Conservation (phyloP, 2,113 vertebrate species). For the Phoenicopterus ruber region DNA sequence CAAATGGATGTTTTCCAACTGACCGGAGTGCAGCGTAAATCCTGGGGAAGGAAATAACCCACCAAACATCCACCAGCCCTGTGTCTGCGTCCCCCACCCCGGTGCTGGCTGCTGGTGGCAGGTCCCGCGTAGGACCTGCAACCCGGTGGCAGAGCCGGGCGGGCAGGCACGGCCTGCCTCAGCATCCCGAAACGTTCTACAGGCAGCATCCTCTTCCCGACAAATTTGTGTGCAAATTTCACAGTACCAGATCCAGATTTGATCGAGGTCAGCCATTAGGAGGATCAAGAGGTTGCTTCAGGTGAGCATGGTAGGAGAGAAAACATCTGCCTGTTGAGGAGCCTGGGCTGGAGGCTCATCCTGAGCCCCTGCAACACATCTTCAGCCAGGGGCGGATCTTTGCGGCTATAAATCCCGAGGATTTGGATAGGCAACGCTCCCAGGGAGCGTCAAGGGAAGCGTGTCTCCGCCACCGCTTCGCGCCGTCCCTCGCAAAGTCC, state of each 20-base stretch:
- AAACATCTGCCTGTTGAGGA: not conserved
- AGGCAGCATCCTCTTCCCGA: not conserved
- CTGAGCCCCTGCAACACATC: not conserved
- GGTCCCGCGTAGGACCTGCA: not conserved
- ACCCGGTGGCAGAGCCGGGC: fast-evolving
- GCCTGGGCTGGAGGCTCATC: not conserved
- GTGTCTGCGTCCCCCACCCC: not conserved
- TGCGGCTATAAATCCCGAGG: not conserved
- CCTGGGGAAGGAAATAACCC: not conserved
- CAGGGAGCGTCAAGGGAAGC: not conserved
- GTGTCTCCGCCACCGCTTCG: fast-evolving
- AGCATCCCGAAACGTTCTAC: not conserved
- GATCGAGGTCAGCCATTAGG: not conserved
- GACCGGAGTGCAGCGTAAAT: not conserved
- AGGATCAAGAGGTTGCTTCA: not conserved
- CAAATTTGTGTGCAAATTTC: not conserved
- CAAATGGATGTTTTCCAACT: conserved; percentile 12
- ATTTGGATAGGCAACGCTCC: fast-evolving
- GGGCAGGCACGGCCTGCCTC: not conserved
- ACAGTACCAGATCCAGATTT: not conserved
- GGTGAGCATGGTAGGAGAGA: not conserved
- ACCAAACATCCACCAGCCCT: not conserved
- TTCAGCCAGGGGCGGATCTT: fast-evolving
- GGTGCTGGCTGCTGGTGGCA: not conserved
- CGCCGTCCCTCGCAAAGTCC: fast-evolving